These are phyloP conservation scores for Stegodyphus dumicola DNA, from an alignment of 1,140 invertebrate genomes.

Conservation along the genomic window DNA sequence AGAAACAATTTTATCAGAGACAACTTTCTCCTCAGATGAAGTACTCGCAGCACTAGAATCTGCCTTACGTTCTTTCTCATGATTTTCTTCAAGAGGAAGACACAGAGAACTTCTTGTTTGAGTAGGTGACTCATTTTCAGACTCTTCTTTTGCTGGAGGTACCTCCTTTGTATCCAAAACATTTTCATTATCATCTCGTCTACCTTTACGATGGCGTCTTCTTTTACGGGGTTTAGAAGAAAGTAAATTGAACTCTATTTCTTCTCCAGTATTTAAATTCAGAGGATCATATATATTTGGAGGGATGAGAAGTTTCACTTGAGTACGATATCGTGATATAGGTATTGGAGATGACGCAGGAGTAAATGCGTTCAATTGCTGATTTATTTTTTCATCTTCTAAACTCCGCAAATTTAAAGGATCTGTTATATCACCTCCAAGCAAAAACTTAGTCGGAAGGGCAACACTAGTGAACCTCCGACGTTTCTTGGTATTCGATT, in stretches of 20 bases:
- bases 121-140: constrained; percentile 55
- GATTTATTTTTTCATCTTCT: constrained; percentile 86
- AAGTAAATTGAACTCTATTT: constrained; percentile 79
- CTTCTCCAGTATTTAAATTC: constrained; percentile 82
- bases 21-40: background rate
- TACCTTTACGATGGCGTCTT: constrained; percentile 70
- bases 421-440: constrained; percentile 95
- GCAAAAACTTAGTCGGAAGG: constrained; percentile 90
- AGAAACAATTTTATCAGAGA: constrained; percentile 87
- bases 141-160: constrained; percentile 24
- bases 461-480: constrained; percentile 69
- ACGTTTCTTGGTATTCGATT: constrained; percentile 34
- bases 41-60: background rate
- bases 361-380: constrained; percentile 83
- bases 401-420: constrained; percentile 93
- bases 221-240: constrained; percentile 68
- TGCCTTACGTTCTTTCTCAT: background rate
- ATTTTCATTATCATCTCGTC: constrained; percentile 71
- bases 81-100: background rate
- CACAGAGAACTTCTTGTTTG: background rate
- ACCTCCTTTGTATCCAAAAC: background rate
- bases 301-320: constrained; percentile 91
- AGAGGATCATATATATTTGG: constrained; percentile 91
- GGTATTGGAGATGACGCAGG: constrained; percentile 88
- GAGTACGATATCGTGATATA: constrained; percentile 84